These are phyloP conservation scores for Enteromius thamalakanensis DNA, from an alignment of 2,797 vertebrate genomes.

Conservation along the genomic window DNA sequence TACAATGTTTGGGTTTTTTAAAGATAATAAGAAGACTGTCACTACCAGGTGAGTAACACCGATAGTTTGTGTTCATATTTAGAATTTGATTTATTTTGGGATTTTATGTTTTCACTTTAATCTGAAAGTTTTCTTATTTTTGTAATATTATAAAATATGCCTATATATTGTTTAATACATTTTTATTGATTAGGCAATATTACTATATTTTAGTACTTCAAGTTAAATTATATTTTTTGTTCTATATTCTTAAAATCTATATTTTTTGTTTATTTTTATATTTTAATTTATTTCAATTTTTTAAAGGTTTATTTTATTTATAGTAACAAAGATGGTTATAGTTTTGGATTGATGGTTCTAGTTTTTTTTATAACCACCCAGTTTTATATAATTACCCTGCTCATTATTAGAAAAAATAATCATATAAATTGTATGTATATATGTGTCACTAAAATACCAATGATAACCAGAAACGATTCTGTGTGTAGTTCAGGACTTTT, in stretches of 20 bases:
- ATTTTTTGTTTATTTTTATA: no score
- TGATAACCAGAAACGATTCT: not conserved
- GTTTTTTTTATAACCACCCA: not conserved
- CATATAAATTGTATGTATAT: no score
- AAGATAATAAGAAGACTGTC: conserved; percentile 17
- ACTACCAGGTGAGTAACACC: not conserved
- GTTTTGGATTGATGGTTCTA: not conserved
- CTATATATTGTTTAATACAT: not conserved
- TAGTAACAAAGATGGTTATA: not conserved
- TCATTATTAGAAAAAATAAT: not conserved
- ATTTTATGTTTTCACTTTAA: not conserved
- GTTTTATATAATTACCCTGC: not conserved
- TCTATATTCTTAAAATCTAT: no score
- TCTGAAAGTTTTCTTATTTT: not conserved
- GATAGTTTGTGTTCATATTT: not conserved
- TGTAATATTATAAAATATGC: not conserved
- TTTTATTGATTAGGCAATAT: not conserved
- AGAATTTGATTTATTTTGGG: not conserved
- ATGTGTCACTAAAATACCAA: not conserved
- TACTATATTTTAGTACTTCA: not conserved
- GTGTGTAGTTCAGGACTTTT: not conserved
- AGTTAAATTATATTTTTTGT: not conserved
- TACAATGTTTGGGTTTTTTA: not conserved
- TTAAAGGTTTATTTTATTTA: not conserved
- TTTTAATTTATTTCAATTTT: not conserved